Evolutionary conservation across 2,888 invertebrate genomes (phyloP), one percentile per base, ranked within the genome.

Genomic region (Tenthredo scrophulariae): DNA sequence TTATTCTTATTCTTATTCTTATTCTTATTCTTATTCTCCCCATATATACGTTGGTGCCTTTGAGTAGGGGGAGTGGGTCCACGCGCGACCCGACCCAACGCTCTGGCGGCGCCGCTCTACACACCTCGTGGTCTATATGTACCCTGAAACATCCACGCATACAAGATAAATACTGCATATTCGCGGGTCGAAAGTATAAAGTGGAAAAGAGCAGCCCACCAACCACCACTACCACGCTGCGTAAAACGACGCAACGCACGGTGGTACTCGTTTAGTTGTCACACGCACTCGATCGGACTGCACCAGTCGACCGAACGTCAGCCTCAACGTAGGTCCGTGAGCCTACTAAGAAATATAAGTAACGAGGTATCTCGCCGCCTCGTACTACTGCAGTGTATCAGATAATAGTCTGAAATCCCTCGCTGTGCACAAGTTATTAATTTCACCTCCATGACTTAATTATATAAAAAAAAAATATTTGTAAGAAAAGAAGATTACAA

Each of bases 41-140:
- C 7, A 54, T 54, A n/a, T 7, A 54, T n/a, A 54, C 54, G 54
- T n/a, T 54, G 7, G 54, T n/a, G 18, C 10, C 54, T 54, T 54
- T 54, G n/a, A 54, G 54, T n/a, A 54, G n/a, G 54, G 54, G 54
- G 54, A 54, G 54, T 18, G n/a, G 54, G n/a, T 54, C 54, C 54
- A 54, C 54, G 54, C 54, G 54, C 54, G n/a, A 54, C 50, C 50
- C 50, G 50, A 50, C n/a, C n/a, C 54, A 54, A 54, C 54, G 54
- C 54, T 54, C n/a, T 7, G 18, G 5, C 54, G 54, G 54, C 54
- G 54, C 54, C 54, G 54, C 54, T 54, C 54, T n/a, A 54, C 54
- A 54, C 54, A 54, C 54, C 54, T 54, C 54, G n/a, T 54, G 54
- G n/a, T 18, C 1, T 54, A 46, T 54, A 54, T 54, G n/a, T n/a